Evolutionary conservation across 2,113 vertebrate species (phyloP).

Genomic region (Eclectus roratus): DNA sequence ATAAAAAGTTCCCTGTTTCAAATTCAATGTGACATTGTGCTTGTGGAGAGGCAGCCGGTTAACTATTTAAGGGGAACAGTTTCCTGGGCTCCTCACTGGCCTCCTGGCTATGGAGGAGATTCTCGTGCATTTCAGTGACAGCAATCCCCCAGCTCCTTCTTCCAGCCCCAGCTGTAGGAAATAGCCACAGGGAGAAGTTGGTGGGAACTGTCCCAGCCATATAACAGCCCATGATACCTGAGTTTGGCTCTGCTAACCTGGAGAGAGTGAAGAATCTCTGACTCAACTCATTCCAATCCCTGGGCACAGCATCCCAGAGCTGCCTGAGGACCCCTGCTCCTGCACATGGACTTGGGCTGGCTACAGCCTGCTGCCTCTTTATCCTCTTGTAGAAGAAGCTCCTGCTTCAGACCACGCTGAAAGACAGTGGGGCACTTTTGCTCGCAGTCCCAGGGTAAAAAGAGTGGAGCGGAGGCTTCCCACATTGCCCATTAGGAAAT

Average conservation of each 20-base stretch:
- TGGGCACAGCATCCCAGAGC: neutral
- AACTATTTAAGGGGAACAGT: slow-evolving; percentile 79
- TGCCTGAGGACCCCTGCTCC: neutral
- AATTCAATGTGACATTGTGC: slow-evolving; percentile 87
- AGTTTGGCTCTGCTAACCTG: neutral
- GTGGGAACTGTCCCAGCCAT: neutral
- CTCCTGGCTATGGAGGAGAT: slow-evolving; percentile 70
- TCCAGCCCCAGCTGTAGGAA: slow-evolving; percentile 7
- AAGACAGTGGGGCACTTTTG: neutral
- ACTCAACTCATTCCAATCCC: neutral
- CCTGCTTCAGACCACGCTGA: rapidly evolving
- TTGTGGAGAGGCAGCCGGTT: slow-evolving; percentile 77
- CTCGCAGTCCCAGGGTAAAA: neutral
- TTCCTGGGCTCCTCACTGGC: slow-evolving; percentile 73
- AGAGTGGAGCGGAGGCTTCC: neutral
- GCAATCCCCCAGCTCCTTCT: neutral
- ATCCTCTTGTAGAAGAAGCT: neutral
- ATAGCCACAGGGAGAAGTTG: neutral
- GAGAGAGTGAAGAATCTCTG: neutral
- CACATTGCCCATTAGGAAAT: neutral
- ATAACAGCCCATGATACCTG: rapidly evolving
- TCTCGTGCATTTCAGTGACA: neutral
- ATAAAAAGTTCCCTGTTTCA: slow-evolving; percentile 87
- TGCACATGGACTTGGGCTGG: neutral
- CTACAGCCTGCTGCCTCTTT: neutral